Evolutionary conservation across 2,113 vertebrate genomes (phyloP), one percentile per base, ranked within the genome.

Genomic region (Conger conger): DNA sequence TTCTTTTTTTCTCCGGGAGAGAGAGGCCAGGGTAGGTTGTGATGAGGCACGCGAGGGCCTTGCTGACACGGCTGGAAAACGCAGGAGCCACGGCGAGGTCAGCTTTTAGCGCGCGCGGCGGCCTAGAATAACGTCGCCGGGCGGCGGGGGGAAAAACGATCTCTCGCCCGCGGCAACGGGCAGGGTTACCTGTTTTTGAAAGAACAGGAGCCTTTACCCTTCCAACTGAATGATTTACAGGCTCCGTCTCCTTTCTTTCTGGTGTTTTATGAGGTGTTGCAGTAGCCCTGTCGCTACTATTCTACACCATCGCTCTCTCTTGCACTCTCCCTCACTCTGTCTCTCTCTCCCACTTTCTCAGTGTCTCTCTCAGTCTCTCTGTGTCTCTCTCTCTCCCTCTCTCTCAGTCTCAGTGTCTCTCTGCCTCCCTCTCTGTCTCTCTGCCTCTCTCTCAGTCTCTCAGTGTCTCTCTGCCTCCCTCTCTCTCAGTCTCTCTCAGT

Each of bases 31-130:
- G 86, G 84, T 87, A 84, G 84, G 57, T 88, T 88, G 89, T 92
- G 90, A 88, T 91, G 90, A 90, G 92, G 86, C 86, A 87, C 85
- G 87, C 85, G 84, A 87, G 86, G 88, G 84, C 87, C 88, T 87
- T 86, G 88, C 89, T 88, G 88, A 91, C 86, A 91, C 86, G 40
- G 85, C 89, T 88, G 78, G 83, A 87, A 90, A 85, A 76, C 84
- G 88, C 79, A 76, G 63, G 1, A 86, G 81, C 85, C 78, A 60
- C 87, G 87, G 82, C 83, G 76, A 86, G 92, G 87, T 92, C 86
- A 60, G 88, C 87, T 89, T 93, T 91, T 91, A 89, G 89, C 92
- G 90, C 92, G 90, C 85, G 0, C 85, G 80, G 89, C 89, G 92
- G 90, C 90, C 88, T 90, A 88, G 84, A 91, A 91, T 90, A 90